Evolutionary conservation across 2,888 invertebrate species (phyloP).

Genomic region (Drosophila algonquin): DNA sequence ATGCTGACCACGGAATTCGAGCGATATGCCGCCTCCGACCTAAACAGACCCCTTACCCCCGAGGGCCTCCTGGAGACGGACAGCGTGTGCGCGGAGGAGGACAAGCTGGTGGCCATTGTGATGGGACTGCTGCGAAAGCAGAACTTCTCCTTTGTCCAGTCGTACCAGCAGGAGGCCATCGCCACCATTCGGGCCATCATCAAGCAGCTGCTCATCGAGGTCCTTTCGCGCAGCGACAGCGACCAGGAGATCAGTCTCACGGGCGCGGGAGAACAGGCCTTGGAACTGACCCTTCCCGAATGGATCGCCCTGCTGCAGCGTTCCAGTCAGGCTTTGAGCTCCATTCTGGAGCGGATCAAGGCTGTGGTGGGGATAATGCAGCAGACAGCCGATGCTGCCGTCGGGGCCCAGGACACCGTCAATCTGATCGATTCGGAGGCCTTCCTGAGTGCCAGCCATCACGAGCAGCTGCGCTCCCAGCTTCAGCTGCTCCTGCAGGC

Average conservation of each 20-base stretch:
- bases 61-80: conserved; percentile 82
- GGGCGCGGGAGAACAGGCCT: conserved; percentile 84
- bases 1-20: conserved; percentile 98
- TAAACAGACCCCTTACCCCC: conserved; percentile 90
- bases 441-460: conserved; percentile 89
- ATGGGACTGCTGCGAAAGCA: conserved; percentile 95
- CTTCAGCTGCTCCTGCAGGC: conserved; percentile 91
- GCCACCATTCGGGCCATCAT: conserved; percentile 94
- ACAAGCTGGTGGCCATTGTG: conserved; percentile 93
- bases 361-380: conserved; percentile 90
- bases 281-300: conserved; percentile 87
- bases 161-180: conserved; percentile 94
- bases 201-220: conserved; percentile 94
- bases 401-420: conserved; percentile 81
- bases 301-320: conserved; percentile 89
- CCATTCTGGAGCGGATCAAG: conserved; percentile 90
- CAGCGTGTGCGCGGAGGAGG: conserved; percentile 86
- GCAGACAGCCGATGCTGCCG: conserved; percentile 86
- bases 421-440: conserved; percentile 88
- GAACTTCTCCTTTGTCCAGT: conserved; percentile 94
- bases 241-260: conserved; percentile 86
- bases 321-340: conserved; percentile 87
- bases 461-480: conserved; percentile 88
- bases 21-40: conserved; percentile 94
- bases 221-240: conserved; percentile 84